These are phyloP conservation scores for Phalangium opilio DNA, from an alignment of 2,888 invertebrate species.

Conservation along the genomic window DNA sequence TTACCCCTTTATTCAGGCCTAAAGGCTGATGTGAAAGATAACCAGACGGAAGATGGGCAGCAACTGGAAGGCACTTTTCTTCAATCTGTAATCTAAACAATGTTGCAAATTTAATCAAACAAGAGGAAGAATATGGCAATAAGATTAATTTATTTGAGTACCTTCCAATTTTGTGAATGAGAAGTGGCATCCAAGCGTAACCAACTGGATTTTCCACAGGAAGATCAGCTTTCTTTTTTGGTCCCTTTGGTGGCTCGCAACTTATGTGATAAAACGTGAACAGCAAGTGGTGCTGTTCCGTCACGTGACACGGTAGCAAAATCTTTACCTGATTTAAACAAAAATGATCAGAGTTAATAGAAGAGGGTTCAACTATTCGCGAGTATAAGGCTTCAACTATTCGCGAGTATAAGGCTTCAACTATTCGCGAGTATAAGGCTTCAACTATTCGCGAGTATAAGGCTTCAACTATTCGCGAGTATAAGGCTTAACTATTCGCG, in stretches of 20 bases:
- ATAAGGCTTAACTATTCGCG: too few relatives aligned
- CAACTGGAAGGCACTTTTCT: slow-evolving; percentile 65
- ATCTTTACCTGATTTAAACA: slow-evolving; percentile 59
- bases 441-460: too few relatives aligned
- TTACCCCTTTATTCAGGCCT: slow-evolving; percentile 78
- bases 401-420: too few relatives aligned
- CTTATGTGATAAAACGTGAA: slow-evolving; percentile 94
- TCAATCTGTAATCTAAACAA: slow-evolving; percentile 56
- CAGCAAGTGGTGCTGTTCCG: slow-evolving; percentile 71
- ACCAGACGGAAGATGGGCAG: slow-evolving; percentile 70
- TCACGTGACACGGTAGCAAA: slow-evolving; percentile 66
- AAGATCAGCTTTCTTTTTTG: slow-evolving; percentile 44
- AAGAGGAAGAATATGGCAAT: slow-evolving; percentile 1
- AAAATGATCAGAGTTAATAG: too few relatives aligned
- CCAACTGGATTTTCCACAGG: slow-evolving; percentile 50
- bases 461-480: too few relatives aligned
- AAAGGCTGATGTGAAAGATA: slow-evolving; percentile 79
- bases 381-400: too few relatives aligned
- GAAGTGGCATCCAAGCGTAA: slow-evolving; percentile 80
- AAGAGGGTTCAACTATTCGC: too few relatives aligned
- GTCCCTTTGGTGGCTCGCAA: slow-evolving; percentile 48
- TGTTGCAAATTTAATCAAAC: not conserved
- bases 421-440: too few relatives aligned
- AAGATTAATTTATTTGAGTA: slow-evolving; percentile 23
- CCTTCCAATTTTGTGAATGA: slow-evolving; percentile 50